Base-by-base conservation (phyloP, 2,113 vertebrate species). In the Apus apus region DNA sequence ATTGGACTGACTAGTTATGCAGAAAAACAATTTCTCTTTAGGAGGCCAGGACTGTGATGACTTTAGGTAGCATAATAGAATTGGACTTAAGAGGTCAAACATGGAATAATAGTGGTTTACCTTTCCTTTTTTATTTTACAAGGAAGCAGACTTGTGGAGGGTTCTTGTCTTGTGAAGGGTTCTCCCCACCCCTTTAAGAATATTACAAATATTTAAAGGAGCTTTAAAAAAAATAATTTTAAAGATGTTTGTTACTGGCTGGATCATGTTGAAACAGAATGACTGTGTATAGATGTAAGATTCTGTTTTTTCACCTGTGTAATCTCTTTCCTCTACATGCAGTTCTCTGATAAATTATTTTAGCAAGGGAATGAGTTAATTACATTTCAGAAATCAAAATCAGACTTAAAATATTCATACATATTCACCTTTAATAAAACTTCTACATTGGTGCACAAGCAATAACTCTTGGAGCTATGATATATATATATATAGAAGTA, bases 361-460 rank as follows among this genome's bases (percentile, higher is more conserved):
- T 93, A 78, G 16, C 34, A 48, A 56, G 25, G 16, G 43, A 94
- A 74, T 1, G 15, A 76, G 25, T 96, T 94, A 86, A 94, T 94
- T 88, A 85, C 58, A 26, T 83, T 94, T 94, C 27, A 15, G 86
- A 86, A 96, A 92, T 97, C 72, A 88, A 90, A 94, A 88, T 73
- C 46, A 79, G 18, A 51, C 95, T 93, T 96, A 56, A 87, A 80
- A 48, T 61, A 72, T 62, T 94, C 58, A 75, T 6, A 72, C n/a
- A 62, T 25, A 93, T 87, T 91, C 74, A 79, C 45, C 15, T 92
- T 90, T 94, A 91, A 87, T 87, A 93, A 95, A 95, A 91, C 54
- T 85, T 92, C 68, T 78, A 54, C 57, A 32, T 43, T 76, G 78
- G 92, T 84, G 50, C 25, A 57, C 21, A 26, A 76, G 54, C 62